These are phyloP conservation scores for Erpornis zantholeuca DNA, from an alignment of 2,113 vertebrate species.

Conservation along the genomic window DNA sequence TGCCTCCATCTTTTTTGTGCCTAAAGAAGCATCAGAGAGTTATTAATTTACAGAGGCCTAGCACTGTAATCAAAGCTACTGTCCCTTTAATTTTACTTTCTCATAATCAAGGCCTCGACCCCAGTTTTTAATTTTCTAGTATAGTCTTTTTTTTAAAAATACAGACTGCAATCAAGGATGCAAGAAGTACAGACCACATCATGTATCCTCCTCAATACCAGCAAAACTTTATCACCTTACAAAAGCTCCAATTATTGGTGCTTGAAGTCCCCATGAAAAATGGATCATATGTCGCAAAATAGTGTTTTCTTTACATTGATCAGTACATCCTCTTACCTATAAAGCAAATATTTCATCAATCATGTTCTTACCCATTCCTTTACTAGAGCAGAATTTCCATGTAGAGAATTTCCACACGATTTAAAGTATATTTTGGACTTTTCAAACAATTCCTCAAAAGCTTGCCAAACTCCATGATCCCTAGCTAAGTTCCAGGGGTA, in stretches of 20 bases:
- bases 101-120: not conserved
- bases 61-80: not conserved
- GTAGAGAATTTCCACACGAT: not conserved
- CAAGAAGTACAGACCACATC: not conserved
- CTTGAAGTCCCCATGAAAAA: not conserved
- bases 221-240: not conserved
- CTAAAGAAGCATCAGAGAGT: not conserved
- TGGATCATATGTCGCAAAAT: accelerated
- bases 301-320: not conserved
- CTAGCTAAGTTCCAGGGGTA: not conserved
- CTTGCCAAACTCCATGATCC: not conserved
- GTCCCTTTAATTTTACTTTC: not conserved
- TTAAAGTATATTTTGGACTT: not conserved
- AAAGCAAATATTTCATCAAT: not conserved
- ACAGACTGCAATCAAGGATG: not conserved
- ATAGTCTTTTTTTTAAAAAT: not conserved
- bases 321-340: not conserved
- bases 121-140: not conserved
- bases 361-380: not conserved
- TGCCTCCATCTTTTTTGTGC: not conserved
- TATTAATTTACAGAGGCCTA: not conserved
- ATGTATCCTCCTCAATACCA: not conserved
- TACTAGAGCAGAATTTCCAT: not conserved
- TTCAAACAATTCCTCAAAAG: not conserved
- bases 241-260: not conserved